Base-by-base conservation (phyloP, 2,113 vertebrate species). In the Prinia subflava region DNA sequence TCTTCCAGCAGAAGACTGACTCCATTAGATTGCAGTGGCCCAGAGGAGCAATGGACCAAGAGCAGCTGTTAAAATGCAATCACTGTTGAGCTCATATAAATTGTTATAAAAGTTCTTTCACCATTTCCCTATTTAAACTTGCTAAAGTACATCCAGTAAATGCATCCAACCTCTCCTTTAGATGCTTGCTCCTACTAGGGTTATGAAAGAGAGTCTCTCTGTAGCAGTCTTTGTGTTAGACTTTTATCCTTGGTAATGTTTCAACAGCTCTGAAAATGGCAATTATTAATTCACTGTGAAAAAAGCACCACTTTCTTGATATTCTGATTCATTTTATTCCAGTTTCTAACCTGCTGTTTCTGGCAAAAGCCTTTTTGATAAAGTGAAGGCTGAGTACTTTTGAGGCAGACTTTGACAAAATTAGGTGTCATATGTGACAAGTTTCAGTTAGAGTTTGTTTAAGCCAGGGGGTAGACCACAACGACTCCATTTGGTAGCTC, bases 21-120 rank as follows among this genome's bases (percentile, higher is more conserved):
- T 96, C 80, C 50, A 70, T 63, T 92, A 64, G 65, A 91, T 88
- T 75, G 64, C 49, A 80, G 78, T 77, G 93, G 93, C 96, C 86
- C 89, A 94, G 91, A 97, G 93, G 90, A 83, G 27, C 60, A 63
- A 27, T 30, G 39, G 60, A 30, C 71, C 63, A 63, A 93, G 65
- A 83, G 78, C 94, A 97, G 96, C 94, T 97, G 97, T 92, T 94
- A 83, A 92, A 97, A 96, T 92, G 78, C 87, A 95, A 79, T 91
- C 63, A 70, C 79, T 77, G 87, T 77, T 83, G 93, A 92, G 75
- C 46, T 94, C 67, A 91, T 79, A 94, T 86, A 94, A 95, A 95
- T 92, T 95, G 89, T 94, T 94, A 77, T 90, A 88, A 70, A 94
- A 96, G 90, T 95, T 93, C 85, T 88, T 94, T 95, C 46, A 90